phyloP scores from a whole-genome alignment of 2,888 invertebrate genomes.

The Eilema griseolum region DNA sequence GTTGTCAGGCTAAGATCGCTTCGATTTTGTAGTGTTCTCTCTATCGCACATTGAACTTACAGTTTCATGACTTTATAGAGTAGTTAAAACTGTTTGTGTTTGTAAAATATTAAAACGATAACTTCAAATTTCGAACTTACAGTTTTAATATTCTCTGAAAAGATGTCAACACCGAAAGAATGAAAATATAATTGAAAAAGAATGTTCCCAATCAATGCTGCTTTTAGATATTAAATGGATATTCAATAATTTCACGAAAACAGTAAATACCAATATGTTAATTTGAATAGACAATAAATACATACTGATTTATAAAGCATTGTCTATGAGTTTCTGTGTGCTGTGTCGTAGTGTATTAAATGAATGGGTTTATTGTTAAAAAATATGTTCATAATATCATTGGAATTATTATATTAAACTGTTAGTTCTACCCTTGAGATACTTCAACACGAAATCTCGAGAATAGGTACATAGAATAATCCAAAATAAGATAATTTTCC shows the following conservation, averaged over 20 bases:
- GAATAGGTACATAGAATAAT: not conserved
- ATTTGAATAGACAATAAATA: not conserved
- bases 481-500: not conserved
- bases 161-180: no score
- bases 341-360: constrained; percentile 5
- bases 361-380: not conserved
- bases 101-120: not conserved
- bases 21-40: not conserved
- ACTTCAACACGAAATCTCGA: not conserved
- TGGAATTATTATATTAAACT: not conserved
- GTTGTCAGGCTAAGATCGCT: not conserved
- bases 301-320: constrained; percentile 14
- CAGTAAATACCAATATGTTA: not conserved
- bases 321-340: constrained; percentile 10
- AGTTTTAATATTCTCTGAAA: no score
- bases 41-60: not conserved
- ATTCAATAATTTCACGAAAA: not conserved
- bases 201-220: not conserved
- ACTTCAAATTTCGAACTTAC: no score
- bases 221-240: not conserved
- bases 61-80: not conserved
- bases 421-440: not conserved
- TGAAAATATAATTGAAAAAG: no score
- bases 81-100: not conserved
- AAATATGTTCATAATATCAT: not conserved